Evolutionary conservation across 2,888 invertebrate species (phyloP).

Genomic region (Melitaea athalia): DNA sequence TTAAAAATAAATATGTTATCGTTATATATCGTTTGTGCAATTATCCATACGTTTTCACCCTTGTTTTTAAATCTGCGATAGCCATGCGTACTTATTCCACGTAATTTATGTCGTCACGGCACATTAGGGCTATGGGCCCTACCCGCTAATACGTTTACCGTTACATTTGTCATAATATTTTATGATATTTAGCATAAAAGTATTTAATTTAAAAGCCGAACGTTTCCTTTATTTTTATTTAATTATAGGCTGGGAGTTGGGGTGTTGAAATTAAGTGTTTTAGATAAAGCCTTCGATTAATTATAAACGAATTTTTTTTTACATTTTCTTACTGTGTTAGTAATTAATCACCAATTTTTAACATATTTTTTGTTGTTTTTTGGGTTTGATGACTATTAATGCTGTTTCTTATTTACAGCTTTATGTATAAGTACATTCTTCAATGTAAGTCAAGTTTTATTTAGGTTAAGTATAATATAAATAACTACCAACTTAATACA

Average conservation of each 20-base stretch:
- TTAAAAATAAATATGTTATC: background rate
- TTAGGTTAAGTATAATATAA: no score
- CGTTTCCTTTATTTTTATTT: slow-evolving; percentile 23
- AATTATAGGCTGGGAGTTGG: slow-evolving; percentile 16
- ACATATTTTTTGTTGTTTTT: no score
- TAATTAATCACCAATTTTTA: no score
- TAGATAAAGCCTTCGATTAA: background rate
- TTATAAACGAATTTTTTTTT: background rate
- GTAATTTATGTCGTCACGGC: slow-evolving; percentile 61
- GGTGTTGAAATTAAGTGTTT: slow-evolving; percentile 5
- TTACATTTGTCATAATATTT: slow-evolving; percentile 28
- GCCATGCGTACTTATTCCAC: slow-evolving; percentile 41
- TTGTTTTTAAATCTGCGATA: slow-evolving; percentile 48
- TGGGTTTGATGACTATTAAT: no score
- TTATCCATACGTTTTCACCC: slow-evolving; percentile 40
- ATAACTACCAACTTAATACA: no score
- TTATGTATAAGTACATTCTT: no score
- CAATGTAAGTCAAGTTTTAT: no score
- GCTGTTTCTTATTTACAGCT: no score
- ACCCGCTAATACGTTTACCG: slow-evolving; percentile 49
- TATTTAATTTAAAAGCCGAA: slow-evolving; percentile 13
- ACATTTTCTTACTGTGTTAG: no score
- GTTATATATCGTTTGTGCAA: slow-evolving; percentile 8
- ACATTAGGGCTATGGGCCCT: slow-evolving; percentile 55
- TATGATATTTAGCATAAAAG: slow-evolving; percentile 26